These are phyloP conservation scores for Tichodroma muraria DNA, from an alignment of 2,113 vertebrate species.

Conservation along the genomic window DNA sequence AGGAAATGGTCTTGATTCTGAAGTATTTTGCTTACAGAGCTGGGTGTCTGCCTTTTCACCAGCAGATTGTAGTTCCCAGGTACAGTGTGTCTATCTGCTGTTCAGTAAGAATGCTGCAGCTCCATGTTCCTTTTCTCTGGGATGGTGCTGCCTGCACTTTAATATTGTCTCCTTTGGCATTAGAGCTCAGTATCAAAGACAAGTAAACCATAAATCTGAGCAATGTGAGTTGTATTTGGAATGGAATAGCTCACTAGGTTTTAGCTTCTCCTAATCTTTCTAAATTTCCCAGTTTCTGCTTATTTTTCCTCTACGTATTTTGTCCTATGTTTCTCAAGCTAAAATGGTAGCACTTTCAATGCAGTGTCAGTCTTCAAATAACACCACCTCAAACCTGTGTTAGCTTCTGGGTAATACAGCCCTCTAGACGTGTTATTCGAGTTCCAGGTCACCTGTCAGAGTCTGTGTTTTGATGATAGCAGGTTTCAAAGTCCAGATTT, in stretches of 20 bases:
- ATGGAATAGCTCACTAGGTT: not conserved
- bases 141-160: not conserved
- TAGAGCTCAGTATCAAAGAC: not conserved
- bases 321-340: not conserved
- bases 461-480: not conserved
- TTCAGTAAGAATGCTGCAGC: not conserved
- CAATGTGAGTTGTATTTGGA: not conserved
- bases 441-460: not conserved
- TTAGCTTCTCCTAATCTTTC: not conserved
- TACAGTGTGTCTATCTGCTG: not conserved
- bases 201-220: not conserved
- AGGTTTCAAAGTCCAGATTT: not conserved
- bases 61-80: not conserved
- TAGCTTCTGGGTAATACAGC: not conserved
- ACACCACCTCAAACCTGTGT: not conserved
- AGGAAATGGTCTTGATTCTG: not conserved
- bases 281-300: not conserved
- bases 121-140: not conserved
- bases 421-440: not conserved
- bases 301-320: not conserved
- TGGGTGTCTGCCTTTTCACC: not conserved
- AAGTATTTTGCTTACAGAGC: not conserved
- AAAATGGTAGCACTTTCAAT: not conserved
- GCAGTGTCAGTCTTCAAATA: not conserved
- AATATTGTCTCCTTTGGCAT: not conserved